phyloP scores from a whole-genome alignment of 2,888 invertebrate species.

The Branchipolynoe longqiensis region DNA sequence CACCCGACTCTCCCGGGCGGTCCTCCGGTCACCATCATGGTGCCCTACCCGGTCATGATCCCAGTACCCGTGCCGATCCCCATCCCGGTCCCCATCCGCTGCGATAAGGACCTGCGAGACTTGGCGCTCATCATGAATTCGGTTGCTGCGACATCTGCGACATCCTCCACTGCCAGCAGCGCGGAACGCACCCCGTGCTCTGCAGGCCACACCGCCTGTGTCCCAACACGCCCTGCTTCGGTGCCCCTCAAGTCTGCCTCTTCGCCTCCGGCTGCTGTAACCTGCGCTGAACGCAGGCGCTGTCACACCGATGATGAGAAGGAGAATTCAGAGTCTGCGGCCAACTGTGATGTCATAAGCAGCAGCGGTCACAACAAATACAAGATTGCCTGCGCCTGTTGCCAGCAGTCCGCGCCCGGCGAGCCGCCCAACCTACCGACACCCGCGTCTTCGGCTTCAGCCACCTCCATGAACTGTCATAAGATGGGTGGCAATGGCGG shows the following conservation, averaged over 20 bases:
- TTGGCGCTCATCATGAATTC: slow-evolving; percentile 16
- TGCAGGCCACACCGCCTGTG: neutral
- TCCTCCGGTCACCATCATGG: slow-evolving; percentile 62
- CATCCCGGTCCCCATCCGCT: slow-evolving; percentile 59
- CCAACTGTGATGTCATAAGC: slow-evolving; percentile 7
- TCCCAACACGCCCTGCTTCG: slow-evolving; percentile 4
- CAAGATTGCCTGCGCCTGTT: slow-evolving; percentile 62
- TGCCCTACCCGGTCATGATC: slow-evolving; percentile 65
- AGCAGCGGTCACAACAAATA: slow-evolving; percentile 42
- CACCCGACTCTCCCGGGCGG: slow-evolving; percentile 37
- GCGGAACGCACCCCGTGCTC: neutral
- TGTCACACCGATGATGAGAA: slow-evolving; percentile 34
- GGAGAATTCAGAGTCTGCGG: slow-evolving; percentile 38
- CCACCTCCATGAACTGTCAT: neutral
- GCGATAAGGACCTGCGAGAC: slow-evolving; percentile 44
- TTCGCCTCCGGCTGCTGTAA: neutral
- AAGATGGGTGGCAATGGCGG: neutral
- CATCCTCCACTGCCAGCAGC: neutral
- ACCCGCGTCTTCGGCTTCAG: neutral
- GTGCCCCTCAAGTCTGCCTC: slow-evolving; percentile 11
- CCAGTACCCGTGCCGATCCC: slow-evolving; percentile 66
- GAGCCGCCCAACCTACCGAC: neutral
- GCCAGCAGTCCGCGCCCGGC: slow-evolving; percentile 23
- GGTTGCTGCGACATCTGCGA: neutral
- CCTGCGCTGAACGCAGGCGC: neutral